These are phyloP conservation scores for Sarcophilus harrisii DNA, from an alignment of 2,797 vertebrate species.

Conservation along the genomic window DNA sequence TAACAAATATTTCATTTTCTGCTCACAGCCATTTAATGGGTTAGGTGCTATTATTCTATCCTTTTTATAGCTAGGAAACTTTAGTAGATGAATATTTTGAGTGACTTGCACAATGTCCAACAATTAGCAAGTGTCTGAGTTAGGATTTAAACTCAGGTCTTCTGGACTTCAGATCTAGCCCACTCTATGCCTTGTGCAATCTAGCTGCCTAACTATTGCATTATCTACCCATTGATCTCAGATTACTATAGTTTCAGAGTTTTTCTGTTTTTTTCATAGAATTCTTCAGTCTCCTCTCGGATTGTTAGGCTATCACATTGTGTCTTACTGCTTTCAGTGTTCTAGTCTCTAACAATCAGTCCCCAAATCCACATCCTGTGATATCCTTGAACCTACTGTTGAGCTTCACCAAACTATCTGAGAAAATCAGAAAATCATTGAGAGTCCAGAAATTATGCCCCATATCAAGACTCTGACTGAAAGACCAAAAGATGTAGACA, in stretches of 20 bases:
- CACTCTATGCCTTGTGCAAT: neutral
- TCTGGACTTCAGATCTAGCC: neutral
- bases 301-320: neutral
- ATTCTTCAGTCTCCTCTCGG: neutral
- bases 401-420: neutral
- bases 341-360: neutral
- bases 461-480: neutral
- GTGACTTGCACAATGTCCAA: neutral
- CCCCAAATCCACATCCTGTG: neutral
- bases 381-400: neutral
- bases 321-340: neutral
- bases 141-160: neutral
- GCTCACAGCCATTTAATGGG: neutral
- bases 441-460: neutral
- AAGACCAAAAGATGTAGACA: neutral
- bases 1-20: neutral
- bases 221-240: neutral
- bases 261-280: neutral
- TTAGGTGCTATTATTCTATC: neutral
- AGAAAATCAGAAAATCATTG: neutral
- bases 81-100: neutral
- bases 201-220: neutral
- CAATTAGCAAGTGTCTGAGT: neutral
- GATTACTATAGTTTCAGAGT: neutral
- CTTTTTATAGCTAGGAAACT: neutral